Evolutionary conservation across 2,797 vertebrate genomes (phyloP).

Genomic region (Pseudochromis fuscus): DNA sequence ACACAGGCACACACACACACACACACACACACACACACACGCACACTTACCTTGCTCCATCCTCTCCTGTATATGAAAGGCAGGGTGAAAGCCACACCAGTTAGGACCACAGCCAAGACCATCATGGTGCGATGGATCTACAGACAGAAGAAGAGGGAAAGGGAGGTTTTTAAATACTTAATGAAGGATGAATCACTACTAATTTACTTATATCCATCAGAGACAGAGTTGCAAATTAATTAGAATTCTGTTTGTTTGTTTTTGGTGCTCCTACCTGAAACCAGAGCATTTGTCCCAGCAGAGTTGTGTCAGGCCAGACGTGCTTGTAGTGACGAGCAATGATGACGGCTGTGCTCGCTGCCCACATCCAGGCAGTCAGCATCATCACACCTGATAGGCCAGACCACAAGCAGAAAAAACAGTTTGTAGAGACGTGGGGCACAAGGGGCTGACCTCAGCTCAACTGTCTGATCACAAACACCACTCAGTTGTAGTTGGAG

Average conservation of each 20-base stretch:
- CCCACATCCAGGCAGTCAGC: constrained; percentile 90
- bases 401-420: not conserved
- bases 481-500: too few species aligned
- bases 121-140: constrained; percentile 35
- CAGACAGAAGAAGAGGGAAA: not conserved
- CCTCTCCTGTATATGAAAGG: constrained; percentile 89
- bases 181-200: not conserved
- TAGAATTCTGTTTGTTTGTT: too few species aligned
- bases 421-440: too few species aligned
- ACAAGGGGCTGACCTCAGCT: too few species aligned
- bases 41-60: constrained; percentile 85
- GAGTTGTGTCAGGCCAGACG: constrained; percentile 82
- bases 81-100: constrained; percentile 77
- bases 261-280: constrained; percentile 87
- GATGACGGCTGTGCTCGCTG: constrained; percentile 86
- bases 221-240: too few species aligned
- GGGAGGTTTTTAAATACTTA: not conserved
- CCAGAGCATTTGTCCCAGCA: constrained; percentile 87
- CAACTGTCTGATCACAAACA: too few species aligned
- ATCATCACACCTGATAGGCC: constrained; percentile 84
- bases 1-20: too few species aligned
- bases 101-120: constrained; percentile 36
- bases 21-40: constrained; percentile 18
- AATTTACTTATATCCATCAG: too few species aligned
- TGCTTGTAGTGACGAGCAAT: constrained; percentile 90